phyloP scores from a whole-genome alignment of 2,888 invertebrate species.

The Heliothis peltigera region DNA sequence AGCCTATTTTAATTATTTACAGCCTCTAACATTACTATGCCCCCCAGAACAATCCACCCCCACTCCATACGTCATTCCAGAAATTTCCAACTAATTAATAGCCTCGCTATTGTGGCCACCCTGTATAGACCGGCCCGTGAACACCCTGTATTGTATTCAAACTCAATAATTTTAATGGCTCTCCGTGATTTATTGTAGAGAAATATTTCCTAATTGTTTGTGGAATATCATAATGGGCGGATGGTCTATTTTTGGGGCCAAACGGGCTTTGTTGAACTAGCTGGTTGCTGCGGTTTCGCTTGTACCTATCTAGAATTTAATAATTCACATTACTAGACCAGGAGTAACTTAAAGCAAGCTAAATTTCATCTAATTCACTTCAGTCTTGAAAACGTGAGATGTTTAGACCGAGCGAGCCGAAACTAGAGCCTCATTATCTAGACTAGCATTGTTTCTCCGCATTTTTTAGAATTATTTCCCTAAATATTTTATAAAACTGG shows the following conservation, averaged over 20 bases:
- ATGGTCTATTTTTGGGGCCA: not conserved
- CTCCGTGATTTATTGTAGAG: constrained; percentile 37
- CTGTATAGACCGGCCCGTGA: constrained; percentile 39
- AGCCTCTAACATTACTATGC: not conserved
- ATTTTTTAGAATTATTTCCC: no score
- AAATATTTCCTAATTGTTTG: constrained; percentile 50
- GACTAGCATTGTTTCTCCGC: no score
- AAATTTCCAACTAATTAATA: constrained; percentile 48
- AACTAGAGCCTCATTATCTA: no score
- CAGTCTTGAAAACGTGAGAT: no score
- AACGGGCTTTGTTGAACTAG: not conserved
- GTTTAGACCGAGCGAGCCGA: no score
- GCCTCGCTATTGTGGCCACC: constrained; percentile 39
- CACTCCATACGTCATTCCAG: constrained; percentile 24
- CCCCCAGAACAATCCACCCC: constrained; percentile 7
- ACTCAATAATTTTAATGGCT: constrained; percentile 56
- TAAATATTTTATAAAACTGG: no score
- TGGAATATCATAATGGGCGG: constrained; percentile 17
- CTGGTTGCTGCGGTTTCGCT: no score
- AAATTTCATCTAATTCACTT: no score
- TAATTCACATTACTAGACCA: no score
- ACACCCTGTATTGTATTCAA: constrained; percentile 45
- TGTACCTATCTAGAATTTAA: no score
- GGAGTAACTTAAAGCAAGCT: no score
- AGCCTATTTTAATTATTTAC: no score